These are phyloP conservation scores for Grapholita molesta DNA, from an alignment of 1,140 invertebrate species.

Conservation along the genomic window DNA sequence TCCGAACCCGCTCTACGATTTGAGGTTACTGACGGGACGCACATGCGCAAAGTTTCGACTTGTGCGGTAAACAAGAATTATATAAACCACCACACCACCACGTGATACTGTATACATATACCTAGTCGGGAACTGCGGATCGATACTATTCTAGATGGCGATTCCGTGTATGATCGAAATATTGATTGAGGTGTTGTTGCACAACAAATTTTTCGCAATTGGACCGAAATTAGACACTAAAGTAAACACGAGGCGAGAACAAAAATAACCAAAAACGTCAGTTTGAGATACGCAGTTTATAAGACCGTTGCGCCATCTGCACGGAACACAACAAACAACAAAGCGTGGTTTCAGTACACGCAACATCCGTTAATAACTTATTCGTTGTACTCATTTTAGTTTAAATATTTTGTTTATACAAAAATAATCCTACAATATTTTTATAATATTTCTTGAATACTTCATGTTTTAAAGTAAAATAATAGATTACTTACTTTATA, in stretches of 20 bases:
- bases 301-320: constrained; percentile 70
- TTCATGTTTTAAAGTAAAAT: neutral
- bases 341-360: constrained; percentile 42
- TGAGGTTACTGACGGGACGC: constrained; percentile 77
- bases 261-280: constrained; percentile 79
- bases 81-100: constrained; percentile 78
- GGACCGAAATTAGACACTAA: constrained; percentile 76
- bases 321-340: constrained; percentile 48
- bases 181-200: constrained; percentile 60
- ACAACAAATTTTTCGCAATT: constrained; percentile 74
- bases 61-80: constrained; percentile 79
- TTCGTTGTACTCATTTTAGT: neutral
- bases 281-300: constrained; percentile 74
- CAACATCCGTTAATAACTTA: constrained; percentile 16
- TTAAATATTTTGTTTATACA: neutral
- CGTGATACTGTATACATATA: constrained; percentile 78
- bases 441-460: neutral
- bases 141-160: constrained; percentile 56
- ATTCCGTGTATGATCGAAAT: constrained; percentile 46
- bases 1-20: constrained; percentile 66
- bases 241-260: constrained; percentile 78
- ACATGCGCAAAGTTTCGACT: constrained; percentile 77
- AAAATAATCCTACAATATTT: neutral
- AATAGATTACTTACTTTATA: neutral
- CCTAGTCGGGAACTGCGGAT: constrained; percentile 64